These are phyloP conservation scores for Rotaria macrura DNA, from an alignment of 2,888 invertebrate genomes.

Conservation along the genomic window DNA sequence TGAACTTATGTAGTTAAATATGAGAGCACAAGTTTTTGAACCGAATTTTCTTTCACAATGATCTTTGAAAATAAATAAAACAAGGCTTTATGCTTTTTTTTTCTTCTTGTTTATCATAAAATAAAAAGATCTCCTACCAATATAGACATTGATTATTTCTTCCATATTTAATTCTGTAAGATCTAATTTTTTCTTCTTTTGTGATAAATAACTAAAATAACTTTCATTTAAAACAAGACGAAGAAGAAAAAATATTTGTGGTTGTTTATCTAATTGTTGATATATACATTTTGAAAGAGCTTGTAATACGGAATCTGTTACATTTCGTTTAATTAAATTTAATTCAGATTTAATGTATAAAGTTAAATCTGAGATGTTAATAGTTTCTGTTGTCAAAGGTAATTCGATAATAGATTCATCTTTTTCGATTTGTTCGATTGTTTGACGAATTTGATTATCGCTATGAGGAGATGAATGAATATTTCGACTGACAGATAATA, in stretches of 20 bases:
- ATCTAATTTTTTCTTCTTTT: not conserved
- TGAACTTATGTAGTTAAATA: slow-evolving; percentile 34
- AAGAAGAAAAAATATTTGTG: not conserved
- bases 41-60: slow-evolving; percentile 24
- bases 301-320: not conserved
- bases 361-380: not conserved
- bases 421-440: not conserved
- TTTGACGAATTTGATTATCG: not conserved
- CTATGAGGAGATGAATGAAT: not conserved
- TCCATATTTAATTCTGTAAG: not conserved
- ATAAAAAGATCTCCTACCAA: not conserved
- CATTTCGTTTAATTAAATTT: not conserved
- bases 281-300: slow-evolving; percentile 15
- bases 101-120: too few species aligned
- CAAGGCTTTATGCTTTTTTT: too few species aligned
- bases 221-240: not conserved
- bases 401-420: not conserved
- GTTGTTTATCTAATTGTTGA: not conserved
- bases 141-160: not conserved
- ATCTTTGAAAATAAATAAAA: not conserved
- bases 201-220: not conserved
- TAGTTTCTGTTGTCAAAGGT: not conserved
- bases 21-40: slow-evolving; percentile 9
- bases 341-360: not conserved
- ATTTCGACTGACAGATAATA: not conserved